Percentiles rank a stretch among this genome's conserved stretches.
phyloP scores from a whole-genome alignment of 2,797 vertebrate species.

The Odontamblyopus rebecca region DNA sequence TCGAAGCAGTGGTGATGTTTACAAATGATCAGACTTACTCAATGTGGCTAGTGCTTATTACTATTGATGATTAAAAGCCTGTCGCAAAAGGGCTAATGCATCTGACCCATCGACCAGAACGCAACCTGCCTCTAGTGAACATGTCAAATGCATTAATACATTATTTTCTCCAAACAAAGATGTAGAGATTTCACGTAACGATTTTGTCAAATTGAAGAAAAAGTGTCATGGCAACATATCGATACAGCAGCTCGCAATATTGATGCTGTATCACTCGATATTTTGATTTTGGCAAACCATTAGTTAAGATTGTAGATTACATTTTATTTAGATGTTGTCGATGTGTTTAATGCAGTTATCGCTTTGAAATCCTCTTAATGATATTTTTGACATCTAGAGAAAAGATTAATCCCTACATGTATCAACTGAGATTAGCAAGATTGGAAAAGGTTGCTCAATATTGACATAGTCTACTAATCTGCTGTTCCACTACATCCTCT shows the following conservation, averaged over 20 bases:
- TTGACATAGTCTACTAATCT: neutral
- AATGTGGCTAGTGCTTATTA: constrained; percentile 56
- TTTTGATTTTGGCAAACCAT: no score
- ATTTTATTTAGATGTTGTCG: neutral
- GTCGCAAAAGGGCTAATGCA: constrained; percentile 31
- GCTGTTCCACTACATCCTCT: neutral
- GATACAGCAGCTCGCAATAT: no score
- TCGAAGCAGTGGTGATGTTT: constrained; percentile 47
- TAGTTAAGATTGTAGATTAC: neutral
- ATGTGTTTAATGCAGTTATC: neutral
- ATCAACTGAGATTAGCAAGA: neutral
- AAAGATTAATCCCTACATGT: neutral
- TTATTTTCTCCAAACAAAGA: no score
- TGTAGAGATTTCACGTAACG: no score
- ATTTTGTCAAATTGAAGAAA: no score
- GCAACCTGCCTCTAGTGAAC: constrained; percentile 14
- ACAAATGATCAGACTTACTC: constrained; percentile 53
- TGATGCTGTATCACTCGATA: no score
- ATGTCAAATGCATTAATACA: no score
- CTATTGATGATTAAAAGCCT: constrained; percentile 59
- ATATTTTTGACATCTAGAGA: neutral
- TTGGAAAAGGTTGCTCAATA: neutral
- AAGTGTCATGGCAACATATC: no score
- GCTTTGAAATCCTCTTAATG: neutral
- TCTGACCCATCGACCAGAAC: constrained; percentile 32